These are phyloP conservation scores for Micrasema longulum DNA, from an alignment of 1,140 invertebrate genomes.

Conservation along the genomic window DNA sequence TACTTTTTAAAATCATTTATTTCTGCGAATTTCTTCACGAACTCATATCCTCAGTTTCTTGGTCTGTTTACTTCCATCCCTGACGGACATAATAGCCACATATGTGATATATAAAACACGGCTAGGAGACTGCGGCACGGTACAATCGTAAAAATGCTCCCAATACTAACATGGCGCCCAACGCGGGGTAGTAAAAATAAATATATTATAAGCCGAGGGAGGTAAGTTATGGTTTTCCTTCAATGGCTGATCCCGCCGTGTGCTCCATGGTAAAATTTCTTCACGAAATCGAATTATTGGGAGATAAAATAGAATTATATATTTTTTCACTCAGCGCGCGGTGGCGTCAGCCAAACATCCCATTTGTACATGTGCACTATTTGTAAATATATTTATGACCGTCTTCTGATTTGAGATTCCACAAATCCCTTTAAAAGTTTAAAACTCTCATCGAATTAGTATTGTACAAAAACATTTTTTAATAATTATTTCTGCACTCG, in stretches of 20 bases:
- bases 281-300: constrained; percentile 26
- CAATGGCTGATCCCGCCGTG: background rate
- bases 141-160: constrained; percentile 18
- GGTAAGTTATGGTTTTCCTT: constrained; percentile 25
- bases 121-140: constrained; percentile 3
- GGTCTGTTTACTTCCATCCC: background rate
- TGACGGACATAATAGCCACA: too few relatives aligned
- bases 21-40: too few relatives aligned
- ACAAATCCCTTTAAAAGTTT: too few relatives aligned
- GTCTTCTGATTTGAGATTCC: too few relatives aligned
- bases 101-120: constrained; percentile 26
- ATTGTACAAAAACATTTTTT: too few relatives aligned
- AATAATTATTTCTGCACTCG: too few relatives aligned
- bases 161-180: constrained; percentile 13
- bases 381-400: too few relatives aligned
- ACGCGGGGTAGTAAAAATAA: constrained; percentile 31
- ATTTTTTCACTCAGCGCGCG: constrained; percentile 34
- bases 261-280: constrained; percentile 9
- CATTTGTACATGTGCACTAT: too few relatives aligned
- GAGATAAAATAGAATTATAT: constrained; percentile 31
- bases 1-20: too few relatives aligned
- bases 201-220: constrained; percentile 30
- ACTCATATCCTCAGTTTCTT: too few relatives aligned
- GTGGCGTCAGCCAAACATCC: too few relatives aligned
- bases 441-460: too few relatives aligned